phyloP scores from a whole-genome alignment of 1,140 invertebrate genomes.

The Pomacea maculata region DNA sequence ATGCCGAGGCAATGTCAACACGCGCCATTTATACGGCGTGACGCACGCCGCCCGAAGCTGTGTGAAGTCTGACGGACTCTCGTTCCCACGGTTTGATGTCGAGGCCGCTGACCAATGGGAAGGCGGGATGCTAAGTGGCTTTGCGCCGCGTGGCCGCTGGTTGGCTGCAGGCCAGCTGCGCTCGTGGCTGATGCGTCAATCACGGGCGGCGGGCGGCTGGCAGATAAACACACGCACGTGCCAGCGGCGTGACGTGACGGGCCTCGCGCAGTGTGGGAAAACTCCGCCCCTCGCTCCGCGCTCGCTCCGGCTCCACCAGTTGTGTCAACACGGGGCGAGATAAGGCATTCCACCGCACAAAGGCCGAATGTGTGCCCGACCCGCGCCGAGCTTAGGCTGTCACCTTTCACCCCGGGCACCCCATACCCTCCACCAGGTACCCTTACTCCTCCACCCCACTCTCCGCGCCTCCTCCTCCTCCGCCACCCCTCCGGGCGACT shows the following conservation, averaged over 20 bases:
- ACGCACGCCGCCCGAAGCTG: slow-evolving; percentile 31
- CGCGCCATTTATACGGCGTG: slow-evolving; percentile 36
- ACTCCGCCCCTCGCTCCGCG: slow-evolving; percentile 39
- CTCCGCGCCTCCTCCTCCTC: not conserved
- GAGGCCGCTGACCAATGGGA: slow-evolving; percentile 40
- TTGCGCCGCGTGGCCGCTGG: slow-evolving; percentile 38
- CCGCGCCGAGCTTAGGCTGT: slow-evolving; percentile 33
- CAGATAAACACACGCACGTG: slow-evolving; percentile 48
- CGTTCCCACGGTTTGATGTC: slow-evolving; percentile 50
- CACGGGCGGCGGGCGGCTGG: slow-evolving; percentile 32
- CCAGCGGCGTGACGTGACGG: slow-evolving; percentile 36
- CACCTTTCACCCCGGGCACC: slow-evolving; percentile 28
- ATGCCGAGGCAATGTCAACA: slow-evolving; percentile 16
- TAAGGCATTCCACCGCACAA: slow-evolving; percentile 41
- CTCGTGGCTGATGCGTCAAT: slow-evolving; percentile 42
- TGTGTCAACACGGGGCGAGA: slow-evolving; percentile 44
- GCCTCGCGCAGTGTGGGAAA: slow-evolving; percentile 47
- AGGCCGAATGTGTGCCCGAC: slow-evolving; percentile 30
- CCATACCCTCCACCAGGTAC: slow-evolving; percentile 31
- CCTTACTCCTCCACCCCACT: slow-evolving; percentile 29
- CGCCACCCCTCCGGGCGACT: slow-evolving; percentile 3
- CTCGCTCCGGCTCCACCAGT: slow-evolving; percentile 30
- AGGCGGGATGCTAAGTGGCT: slow-evolving; percentile 18
- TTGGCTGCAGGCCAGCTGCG: slow-evolving; percentile 37
- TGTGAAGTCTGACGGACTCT: slow-evolving; percentile 38